These are phyloP conservation scores for Reinhardtius hippoglossoides DNA, from an alignment of 2,113 vertebrate genomes.

Conservation along the genomic window DNA sequence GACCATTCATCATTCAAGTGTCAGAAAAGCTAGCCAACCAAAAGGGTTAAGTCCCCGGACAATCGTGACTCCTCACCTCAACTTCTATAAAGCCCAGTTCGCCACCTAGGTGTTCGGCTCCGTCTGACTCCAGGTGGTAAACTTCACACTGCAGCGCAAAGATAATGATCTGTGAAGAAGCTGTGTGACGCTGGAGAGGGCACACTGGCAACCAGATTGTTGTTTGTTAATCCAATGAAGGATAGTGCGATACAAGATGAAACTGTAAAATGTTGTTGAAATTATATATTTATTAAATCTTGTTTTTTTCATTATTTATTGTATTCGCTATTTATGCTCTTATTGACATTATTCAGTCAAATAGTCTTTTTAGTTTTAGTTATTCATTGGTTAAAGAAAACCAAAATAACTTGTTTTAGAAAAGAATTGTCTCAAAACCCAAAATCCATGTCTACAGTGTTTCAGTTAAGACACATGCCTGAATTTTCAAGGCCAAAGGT, in stretches of 20 bases:
- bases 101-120: conserved; percentile 36
- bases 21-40: neutral
- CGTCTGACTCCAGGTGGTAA: conserved; percentile 18
- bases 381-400: too few relatives aligned
- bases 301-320: too few relatives aligned
- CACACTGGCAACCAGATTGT: neutral
- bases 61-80: conserved; percentile 37
- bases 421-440: too few relatives aligned
- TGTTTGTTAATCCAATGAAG: neutral
- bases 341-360: too few relatives aligned
- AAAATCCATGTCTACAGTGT: too few relatives aligned
- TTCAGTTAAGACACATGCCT: too few relatives aligned
- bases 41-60: neutral
- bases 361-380: too few relatives aligned
- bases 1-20: conserved; percentile 1
- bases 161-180: neutral
- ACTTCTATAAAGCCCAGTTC: conserved; percentile 15
- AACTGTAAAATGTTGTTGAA: too few relatives aligned
- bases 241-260: neutral
- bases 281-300: too few relatives aligned
- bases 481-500: too few relatives aligned
- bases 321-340: too few relatives aligned
- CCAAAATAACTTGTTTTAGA: too few relatives aligned
- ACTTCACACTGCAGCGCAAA: conserved; percentile 35
- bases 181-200: neutral